phyloP scores from a whole-genome alignment of 2,888 invertebrate genomes.

The Drosophila longiperda region DNA sequence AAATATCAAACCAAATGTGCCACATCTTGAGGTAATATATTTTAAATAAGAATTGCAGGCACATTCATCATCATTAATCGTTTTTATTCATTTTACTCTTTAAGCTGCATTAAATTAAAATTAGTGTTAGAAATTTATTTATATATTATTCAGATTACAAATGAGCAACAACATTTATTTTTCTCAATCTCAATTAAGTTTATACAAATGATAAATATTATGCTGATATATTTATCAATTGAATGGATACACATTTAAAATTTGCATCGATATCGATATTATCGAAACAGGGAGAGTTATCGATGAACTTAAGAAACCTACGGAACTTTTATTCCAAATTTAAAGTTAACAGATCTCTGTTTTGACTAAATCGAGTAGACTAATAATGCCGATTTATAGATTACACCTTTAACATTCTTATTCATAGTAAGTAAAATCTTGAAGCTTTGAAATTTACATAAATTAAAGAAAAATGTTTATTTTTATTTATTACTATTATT shows the following conservation, averaged over 20 bases:
- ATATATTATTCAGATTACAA: neutral
- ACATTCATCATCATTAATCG: neutral
- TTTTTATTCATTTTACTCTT: neutral
- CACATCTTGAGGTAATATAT: neutral
- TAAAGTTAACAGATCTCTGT: neutral
- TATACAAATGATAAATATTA: neutral
- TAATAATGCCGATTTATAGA: neutral
- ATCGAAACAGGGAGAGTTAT: neutral
- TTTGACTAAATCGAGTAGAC: neutral
- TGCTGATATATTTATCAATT: neutral
- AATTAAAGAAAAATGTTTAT: neutral
- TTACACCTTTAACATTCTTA: neutral
- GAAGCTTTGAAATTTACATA: neutral
- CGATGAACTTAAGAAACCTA: neutral
- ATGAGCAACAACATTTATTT: neutral
- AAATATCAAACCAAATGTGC: slow-evolving; percentile 17
- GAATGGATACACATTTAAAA: neutral
- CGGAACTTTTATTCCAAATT: neutral
- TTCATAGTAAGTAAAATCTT: neutral
- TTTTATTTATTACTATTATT: neutral
- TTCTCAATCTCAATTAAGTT: neutral
- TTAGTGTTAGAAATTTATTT: neutral
- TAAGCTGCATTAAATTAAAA: neutral
- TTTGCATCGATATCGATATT: too few relatives aligned
- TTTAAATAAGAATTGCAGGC: neutral